Evolutionary conservation across 2,888 invertebrate genomes (phyloP), one percentile per base, ranked within the genome.

Genomic region (Synergus itoensis): DNA sequence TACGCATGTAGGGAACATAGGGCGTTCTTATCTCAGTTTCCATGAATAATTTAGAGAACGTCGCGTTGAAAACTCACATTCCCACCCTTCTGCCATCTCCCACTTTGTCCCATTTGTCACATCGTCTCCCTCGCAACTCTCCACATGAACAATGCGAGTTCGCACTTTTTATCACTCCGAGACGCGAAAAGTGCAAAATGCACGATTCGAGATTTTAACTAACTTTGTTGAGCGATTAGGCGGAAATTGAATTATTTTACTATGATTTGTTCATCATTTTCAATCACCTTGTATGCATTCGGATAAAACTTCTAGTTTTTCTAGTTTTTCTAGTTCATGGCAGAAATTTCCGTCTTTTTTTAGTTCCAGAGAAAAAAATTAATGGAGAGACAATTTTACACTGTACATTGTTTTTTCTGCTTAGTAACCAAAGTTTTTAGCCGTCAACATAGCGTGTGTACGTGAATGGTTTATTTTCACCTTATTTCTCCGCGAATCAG

Each of bases 11-110:
- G 43, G 36, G n/a, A 53, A 73, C 53, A 73, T 40, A 73, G 73
- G n/a, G n/a, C 12, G 53, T 73, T 81, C 85, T 87, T 86, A 85
- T 86, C 86, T 83, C 82, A 82, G 79, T 82, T 79, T 84, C 84
- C 87, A 89, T 89, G 88, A 89, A 89, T 88, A 89, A 89, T 89
- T 89, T 88, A 88, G 86, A 84, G 84, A 86, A 81, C 84, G 84
- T 85, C 86, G 81, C 84, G 78, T 60, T 87, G 85, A 86, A 86
- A 87, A 87, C 83, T 85, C 86, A 78, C 81, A 82, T 77, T 76
- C 78, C 75, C 78, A 77, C 48, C 79, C 69, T 64, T 81, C 76
- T 79, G 48, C 78, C 28, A 63, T 45, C 64, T 48, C 18, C 69
- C 78, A 76, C 80, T 64, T 57, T 43, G 5, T 12, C 60, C 63